Evolutionary conservation across 2,113 vertebrate species (phyloP).

Genomic region (Onychorhynchus coronatus): DNA sequence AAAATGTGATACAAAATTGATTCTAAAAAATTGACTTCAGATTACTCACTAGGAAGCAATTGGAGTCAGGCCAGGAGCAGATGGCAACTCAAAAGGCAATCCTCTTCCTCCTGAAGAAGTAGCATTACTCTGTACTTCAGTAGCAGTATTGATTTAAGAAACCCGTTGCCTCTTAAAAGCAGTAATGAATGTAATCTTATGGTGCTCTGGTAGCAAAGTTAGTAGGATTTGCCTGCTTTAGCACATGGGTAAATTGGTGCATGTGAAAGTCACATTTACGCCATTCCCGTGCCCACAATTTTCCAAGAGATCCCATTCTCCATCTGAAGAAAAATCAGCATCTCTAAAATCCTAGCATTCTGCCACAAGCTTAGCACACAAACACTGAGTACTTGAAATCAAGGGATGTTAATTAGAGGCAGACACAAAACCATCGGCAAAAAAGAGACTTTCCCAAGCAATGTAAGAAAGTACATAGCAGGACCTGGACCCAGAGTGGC

Average conservation of each 20-base stretch:
- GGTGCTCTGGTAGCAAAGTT: not conserved
- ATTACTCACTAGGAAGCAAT: slow-evolving; percentile 42
- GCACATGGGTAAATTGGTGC: not conserved
- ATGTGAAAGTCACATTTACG: not conserved
- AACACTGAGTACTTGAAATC: not conserved
- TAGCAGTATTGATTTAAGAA: slow-evolving; percentile 17
- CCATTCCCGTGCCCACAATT: not conserved
- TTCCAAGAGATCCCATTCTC: not conserved
- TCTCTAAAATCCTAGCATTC: not conserved
- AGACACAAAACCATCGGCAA: not conserved
- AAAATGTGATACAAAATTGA: slow-evolving; percentile 48
- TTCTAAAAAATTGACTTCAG: slow-evolving; percentile 52
- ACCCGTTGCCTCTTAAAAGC: slow-evolving; percentile 10
- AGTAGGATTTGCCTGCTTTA: not conserved
- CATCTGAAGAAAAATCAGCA: not conserved
- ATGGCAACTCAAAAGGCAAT: slow-evolving; percentile 67
- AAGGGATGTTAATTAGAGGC: not conserved
- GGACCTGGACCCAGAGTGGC: not conserved
- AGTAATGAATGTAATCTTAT: not conserved
- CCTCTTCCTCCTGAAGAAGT: slow-evolving; percentile 36
- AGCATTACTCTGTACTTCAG: slow-evolving; percentile 43
- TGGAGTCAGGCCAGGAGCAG: slow-evolving; percentile 63
- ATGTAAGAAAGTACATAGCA: fast-evolving
- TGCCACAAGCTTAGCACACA: not conserved
- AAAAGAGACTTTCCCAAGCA: not conserved